Evolutionary conservation across 2,797 vertebrate genomes (phyloP).

Genomic region (Varecia variegata): DNA sequence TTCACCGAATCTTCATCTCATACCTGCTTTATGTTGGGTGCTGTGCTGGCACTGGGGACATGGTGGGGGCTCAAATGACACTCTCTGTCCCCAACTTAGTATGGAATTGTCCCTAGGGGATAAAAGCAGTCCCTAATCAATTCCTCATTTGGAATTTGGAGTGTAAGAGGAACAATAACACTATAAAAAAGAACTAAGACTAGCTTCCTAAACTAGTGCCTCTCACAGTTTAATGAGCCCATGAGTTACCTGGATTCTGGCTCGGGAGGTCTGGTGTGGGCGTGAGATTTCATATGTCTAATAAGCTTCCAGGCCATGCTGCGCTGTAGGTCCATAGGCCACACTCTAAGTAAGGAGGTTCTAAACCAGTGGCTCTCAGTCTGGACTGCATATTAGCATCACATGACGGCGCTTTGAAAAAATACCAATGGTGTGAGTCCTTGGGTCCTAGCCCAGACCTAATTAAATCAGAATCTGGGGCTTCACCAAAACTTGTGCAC

Average conservation of each 20-base stretch:
- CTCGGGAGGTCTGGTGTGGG: not conserved
- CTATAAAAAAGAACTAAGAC: not conserved
- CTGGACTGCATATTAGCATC: no score
- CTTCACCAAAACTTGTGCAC: not conserved
- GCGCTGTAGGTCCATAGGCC: not conserved
- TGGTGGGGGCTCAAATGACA: not conserved
- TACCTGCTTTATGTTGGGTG: not conserved
- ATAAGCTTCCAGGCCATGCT: not conserved
- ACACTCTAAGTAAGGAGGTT: not conserved
- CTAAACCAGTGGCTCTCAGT: not conserved
- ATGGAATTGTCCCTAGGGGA: not conserved
- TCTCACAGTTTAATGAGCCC: not conserved
- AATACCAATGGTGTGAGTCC: not conserved
- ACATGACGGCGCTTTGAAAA: not conserved
- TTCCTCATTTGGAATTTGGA: not conserved
- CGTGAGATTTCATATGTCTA: not conserved
- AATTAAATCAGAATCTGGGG: not conserved
- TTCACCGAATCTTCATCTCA: not conserved
- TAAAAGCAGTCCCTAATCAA: not conserved
- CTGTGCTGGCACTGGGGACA: not conserved
- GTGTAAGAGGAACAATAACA: not conserved
- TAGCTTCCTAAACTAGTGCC: not conserved
- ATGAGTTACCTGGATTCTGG: not conserved
- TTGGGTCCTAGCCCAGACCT: not conserved
- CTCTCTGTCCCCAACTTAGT: not conserved